Conservation (phyloP, 2,797 vertebrate species). For the Cossypha polioptera region DNA sequence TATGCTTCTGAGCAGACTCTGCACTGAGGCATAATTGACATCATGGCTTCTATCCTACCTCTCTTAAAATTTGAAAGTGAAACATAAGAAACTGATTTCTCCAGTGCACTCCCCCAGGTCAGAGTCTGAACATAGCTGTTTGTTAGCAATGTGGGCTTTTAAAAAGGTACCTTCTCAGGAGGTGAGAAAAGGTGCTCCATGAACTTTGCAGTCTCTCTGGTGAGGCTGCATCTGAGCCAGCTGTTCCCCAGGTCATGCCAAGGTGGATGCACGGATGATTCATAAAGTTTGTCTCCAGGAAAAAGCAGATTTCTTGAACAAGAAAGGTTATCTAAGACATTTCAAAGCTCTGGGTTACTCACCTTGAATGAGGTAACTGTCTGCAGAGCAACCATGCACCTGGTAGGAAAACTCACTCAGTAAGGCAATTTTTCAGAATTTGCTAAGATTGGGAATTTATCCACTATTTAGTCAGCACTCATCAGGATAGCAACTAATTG, state of each 20-base stretch:
- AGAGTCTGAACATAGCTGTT: fast-evolving
- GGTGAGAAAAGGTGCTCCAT: not conserved
- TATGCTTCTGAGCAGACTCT: not conserved
- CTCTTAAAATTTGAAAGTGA: not conserved
- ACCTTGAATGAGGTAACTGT: not conserved
- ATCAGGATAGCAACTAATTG: slow-evolving; percentile 37
- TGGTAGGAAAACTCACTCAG: not conserved
- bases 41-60: not conserved
- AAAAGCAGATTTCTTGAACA: not conserved
- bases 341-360: not conserved
- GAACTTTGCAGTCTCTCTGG: not conserved
- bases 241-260: not conserved
- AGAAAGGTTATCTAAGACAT: not conserved
- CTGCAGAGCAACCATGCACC: not conserved
- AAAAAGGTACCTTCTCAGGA: not conserved
- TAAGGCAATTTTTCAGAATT: not conserved
- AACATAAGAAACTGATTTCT: not conserved
- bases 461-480: not conserved
- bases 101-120: fast-evolving
- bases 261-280: fast-evolving
- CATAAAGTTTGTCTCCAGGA: not conserved
- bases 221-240: not conserved
- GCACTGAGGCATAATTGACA: not conserved
- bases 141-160: not conserved
- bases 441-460: not conserved